Percentiles rank a stretch among this genome's conserved stretches.
Conservation (phyloP, 2,888 invertebrate species). For the Andrena haemorrhoa region DNA sequence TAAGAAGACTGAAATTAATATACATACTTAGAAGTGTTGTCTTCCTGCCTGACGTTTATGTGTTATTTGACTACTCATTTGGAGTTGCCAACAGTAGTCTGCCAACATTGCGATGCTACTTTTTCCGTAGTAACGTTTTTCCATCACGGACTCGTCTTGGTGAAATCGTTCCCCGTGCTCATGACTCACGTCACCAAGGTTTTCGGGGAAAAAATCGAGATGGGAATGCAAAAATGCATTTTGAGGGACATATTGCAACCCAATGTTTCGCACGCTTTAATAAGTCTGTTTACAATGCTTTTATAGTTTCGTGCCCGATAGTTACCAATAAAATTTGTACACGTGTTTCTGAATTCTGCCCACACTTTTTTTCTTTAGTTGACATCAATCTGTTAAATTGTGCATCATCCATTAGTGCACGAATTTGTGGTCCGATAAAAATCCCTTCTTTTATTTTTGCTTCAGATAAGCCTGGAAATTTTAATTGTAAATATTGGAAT, state of each 20-base stretch:
- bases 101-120: neutral
- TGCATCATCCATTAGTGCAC: neutral
- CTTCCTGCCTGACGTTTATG: too few relatives aligned
- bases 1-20: neutral
- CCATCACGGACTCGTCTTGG: neutral
- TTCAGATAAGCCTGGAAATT: neutral
- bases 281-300: neutral
- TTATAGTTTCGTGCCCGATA: neutral
- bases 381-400: neutral
- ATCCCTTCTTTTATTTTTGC: neutral
- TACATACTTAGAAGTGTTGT: neutral
- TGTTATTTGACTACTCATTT: too few relatives aligned
- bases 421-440: neutral
- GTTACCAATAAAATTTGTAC: conserved; percentile 1
- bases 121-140: neutral
- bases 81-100: neutral
- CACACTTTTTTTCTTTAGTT: conserved; percentile 1
- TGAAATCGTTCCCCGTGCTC: conserved; percentile 1
- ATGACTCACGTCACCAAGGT: neutral
- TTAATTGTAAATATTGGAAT: neutral
- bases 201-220: neutral
- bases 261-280: neutral
- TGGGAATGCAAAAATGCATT: too few relatives aligned
- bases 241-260: conserved; percentile 2
- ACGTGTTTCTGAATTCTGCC: neutral